phyloP scores from a whole-genome alignment of 2,797 vertebrate species.

The Orestias chungarensis region DNA sequence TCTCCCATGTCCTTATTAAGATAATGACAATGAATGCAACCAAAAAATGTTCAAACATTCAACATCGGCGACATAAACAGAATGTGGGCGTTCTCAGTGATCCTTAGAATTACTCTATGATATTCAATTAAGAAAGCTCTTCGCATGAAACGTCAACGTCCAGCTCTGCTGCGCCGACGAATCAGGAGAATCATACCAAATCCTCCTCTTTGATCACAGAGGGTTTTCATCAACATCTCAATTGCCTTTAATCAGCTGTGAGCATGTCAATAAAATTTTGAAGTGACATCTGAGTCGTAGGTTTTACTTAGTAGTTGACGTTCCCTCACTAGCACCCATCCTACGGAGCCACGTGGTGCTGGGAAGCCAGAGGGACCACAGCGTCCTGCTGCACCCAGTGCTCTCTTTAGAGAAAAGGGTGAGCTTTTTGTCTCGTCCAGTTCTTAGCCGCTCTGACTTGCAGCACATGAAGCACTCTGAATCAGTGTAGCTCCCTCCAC shows the following conservation, averaged over 20 bases:
- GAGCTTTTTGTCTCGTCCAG: constrained; percentile 55
- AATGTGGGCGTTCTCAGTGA: neutral
- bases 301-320: neutral
- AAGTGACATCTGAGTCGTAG: neutral
- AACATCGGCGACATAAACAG: neutral
- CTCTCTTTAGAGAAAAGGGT: constrained; percentile 58
- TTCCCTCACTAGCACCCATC: constrained; percentile 15
- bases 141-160: constrained; percentile 15
- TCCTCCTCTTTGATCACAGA: constrained; percentile 38
- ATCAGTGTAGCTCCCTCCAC: constrained; percentile 16
- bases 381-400: constrained; percentile 48
- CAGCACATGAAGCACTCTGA: constrained; percentile 32
- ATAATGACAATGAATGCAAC: constrained; percentile 19
- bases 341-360: constrained; percentile 43
- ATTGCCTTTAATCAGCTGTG: constrained; percentile 8
- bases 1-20: neutral
- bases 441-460: constrained; percentile 40
- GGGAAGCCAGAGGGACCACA: constrained; percentile 48
- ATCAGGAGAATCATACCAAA: constrained; percentile 57
- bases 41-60: neutral
- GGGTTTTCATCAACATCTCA: constrained; percentile 53
- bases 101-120: neutral
- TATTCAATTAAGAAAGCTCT: neutral
- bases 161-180: too few species aligned
- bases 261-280: neutral